Conservation (phyloP, 2,797 vertebrate genomes). For the Pseudotriccus pelzelni region DNA sequence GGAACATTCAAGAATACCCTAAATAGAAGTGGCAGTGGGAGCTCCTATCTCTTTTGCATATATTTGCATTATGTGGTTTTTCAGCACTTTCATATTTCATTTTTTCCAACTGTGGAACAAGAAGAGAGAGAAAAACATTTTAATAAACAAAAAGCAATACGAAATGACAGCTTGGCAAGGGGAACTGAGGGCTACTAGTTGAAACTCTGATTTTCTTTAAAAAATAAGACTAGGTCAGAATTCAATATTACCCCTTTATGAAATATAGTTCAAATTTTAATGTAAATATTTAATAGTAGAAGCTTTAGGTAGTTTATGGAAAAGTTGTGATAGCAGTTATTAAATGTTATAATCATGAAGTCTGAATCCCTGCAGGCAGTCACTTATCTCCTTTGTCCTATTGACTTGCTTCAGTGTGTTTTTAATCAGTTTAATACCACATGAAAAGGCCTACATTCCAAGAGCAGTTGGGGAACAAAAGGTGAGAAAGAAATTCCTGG, state of each 20-base stretch:
- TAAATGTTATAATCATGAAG: neutral
- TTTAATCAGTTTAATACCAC: neutral
- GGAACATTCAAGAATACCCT: neutral
- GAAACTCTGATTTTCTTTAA: neutral
- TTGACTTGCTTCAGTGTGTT: neutral
- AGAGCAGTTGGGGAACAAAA: neutral
- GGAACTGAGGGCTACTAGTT: neutral
- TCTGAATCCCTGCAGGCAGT: neutral
- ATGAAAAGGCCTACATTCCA: neutral
- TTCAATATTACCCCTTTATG: neutral
- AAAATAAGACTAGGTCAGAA: neutral
- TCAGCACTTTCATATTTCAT: neutral
- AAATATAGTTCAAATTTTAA: neutral
- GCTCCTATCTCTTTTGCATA: neutral
- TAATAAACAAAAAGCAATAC: neutral
- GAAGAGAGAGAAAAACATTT: neutral
- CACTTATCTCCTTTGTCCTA: neutral
- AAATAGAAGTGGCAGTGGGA: neutral
- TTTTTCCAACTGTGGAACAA: slow-evolving; percentile 4
- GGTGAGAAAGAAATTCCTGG: neutral
- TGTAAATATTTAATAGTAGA: neutral
- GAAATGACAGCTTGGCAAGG: neutral
- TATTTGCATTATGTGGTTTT: neutral
- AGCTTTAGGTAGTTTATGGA: neutral
- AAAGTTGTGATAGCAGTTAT: neutral